These are phyloP conservation scores for Diabrotica balteata DNA, from an alignment of 2,888 invertebrate genomes.

Conservation along the genomic window DNA sequence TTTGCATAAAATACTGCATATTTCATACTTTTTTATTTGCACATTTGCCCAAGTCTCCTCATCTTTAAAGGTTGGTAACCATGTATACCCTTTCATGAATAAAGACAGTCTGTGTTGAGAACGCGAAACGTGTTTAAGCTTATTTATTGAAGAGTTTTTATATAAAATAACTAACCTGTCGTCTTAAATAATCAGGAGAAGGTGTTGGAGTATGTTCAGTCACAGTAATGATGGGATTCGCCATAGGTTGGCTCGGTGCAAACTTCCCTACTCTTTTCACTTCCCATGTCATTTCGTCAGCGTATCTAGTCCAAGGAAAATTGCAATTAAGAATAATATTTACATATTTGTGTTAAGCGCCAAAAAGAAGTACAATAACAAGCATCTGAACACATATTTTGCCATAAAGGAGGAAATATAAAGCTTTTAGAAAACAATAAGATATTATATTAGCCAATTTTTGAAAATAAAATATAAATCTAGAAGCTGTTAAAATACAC, in stretches of 20 bases:
- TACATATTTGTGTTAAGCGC: no score
- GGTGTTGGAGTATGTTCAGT: slow-evolving; percentile 95
- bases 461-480: slow-evolving; percentile 20
- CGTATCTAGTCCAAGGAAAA: slow-evolving; percentile 64
- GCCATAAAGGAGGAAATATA: slow-evolving; percentile 14
- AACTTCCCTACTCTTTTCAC: slow-evolving; percentile 65
- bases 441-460: slow-evolving; percentile 39
- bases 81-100: no score
- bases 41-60: no score
- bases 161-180: slow-evolving; percentile 67
- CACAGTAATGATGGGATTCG: slow-evolving; percentile 95
- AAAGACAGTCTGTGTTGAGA: no score
- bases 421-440: slow-evolving; percentile 26
- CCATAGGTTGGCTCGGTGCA: slow-evolving; percentile 69
- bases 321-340: no score
- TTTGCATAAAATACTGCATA: no score
- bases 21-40: no score
- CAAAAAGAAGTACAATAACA: slow-evolving; percentile 3
- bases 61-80: no score
- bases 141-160: no score
- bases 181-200: slow-evolving; percentile 84
- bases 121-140: no score
- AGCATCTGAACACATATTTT: slow-evolving; percentile 5
- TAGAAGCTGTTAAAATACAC: slow-evolving; percentile 30
- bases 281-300: slow-evolving; percentile 74